Evolutionary conservation across 2,113 vertebrate genomes (phyloP).

Genomic region (Xiphophorus hellerii): DNA sequence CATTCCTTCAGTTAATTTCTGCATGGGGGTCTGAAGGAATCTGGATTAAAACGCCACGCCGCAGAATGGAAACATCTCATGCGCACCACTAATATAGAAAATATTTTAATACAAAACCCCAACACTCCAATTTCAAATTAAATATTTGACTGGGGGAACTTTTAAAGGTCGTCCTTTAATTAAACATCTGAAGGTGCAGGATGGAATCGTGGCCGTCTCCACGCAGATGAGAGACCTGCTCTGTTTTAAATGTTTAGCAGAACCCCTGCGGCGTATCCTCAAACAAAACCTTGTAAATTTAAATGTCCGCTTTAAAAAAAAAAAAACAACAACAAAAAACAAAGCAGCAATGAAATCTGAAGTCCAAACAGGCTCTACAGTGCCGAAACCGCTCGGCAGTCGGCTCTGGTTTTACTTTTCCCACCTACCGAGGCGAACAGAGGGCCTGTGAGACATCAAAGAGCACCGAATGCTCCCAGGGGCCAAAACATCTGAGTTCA

Average conservation of each 20-base stretch:
- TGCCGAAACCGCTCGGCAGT: conserved; percentile 48
- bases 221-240: conserved; percentile 38
- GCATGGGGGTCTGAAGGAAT: not conserved
- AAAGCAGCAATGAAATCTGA: conserved; percentile 51
- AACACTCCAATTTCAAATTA: conserved; percentile 16
- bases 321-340: conserved; percentile 2
- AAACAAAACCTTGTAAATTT: conserved; percentile 55
- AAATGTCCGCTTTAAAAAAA: conserved; percentile 41
- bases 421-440: conserved; percentile 67
- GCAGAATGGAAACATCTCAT: not conserved
- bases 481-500: conserved; percentile 45
- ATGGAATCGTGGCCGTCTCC: conserved; percentile 34
- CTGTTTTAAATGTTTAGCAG: conserved; percentile 39
- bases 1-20: conserved; percentile 29
- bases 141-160: conserved; percentile 4
- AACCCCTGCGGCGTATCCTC: conserved; percentile 48
- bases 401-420: conserved; percentile 67
- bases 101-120: not conserved
- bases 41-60: no score
- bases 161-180: conserved; percentile 24
- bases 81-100: not conserved
- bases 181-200: conserved; percentile 25
- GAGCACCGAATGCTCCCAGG: conserved; percentile 27
- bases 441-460: conserved; percentile 66
- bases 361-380: conserved; percentile 50